These are phyloP conservation scores for Grammatotria lemairii DNA, from an alignment of 2,113 vertebrate species.

Conservation along the genomic window DNA sequence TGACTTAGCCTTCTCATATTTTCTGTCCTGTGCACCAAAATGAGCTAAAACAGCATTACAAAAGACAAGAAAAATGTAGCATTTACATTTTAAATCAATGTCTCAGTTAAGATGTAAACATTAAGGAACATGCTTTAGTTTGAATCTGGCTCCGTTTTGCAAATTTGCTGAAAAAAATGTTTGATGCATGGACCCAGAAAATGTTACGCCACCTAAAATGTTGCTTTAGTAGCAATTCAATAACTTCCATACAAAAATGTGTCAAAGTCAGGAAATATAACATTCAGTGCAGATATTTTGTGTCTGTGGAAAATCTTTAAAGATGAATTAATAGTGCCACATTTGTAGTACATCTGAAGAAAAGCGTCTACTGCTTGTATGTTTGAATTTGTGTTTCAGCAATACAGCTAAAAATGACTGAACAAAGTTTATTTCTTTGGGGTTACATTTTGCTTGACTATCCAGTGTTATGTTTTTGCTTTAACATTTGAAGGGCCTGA, in stretches of 20 bases:
- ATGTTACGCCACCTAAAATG: constrained; percentile 24
- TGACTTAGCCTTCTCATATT: background rate
- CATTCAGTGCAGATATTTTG: background rate
- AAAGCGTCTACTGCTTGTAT: background rate
- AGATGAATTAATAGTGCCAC: background rate
- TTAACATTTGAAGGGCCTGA: constrained; percentile 10
- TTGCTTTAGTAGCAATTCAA: constrained; percentile 21
- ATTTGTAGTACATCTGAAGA: background rate
- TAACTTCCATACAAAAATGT: background rate
- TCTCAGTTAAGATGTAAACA: constrained; percentile 23
- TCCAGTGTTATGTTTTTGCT: constrained; percentile 1
- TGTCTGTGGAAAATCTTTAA: background rate
- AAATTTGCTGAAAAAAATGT: background rate
- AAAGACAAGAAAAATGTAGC: background rate
- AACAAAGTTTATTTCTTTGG: background rate
- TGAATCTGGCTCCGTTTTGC: background rate
- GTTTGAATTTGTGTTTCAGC: background rate
- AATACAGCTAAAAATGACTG: background rate
- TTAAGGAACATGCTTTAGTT: background rate
- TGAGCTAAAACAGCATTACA: background rate
- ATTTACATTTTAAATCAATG: constrained; percentile 21
- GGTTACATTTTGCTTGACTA: background rate
- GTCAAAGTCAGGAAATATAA: background rate
- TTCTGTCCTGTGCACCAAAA: constrained; percentile 6
- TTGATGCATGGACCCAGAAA: constrained; percentile 8